phyloP scores from a whole-genome alignment of 1,140 invertebrate genomes.

The Diorhabda elongata region DNA sequence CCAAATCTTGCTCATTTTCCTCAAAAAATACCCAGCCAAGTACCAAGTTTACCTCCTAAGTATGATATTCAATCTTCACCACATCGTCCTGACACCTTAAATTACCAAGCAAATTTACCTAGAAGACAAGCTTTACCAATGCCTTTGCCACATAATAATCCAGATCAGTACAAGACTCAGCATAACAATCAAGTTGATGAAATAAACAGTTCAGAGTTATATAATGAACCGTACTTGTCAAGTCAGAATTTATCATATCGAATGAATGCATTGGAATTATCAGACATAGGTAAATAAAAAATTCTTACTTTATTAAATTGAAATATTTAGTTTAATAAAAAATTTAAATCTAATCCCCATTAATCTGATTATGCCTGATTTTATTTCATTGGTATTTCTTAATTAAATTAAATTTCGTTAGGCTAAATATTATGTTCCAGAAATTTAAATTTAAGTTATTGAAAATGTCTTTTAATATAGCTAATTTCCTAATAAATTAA shows the following conservation, averaged over 20 bases:
- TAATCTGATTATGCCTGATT: no score
- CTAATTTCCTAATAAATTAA: no score
- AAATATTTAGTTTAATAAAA: no score
- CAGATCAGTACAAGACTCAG: slow-evolving; percentile 27
- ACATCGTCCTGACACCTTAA: slow-evolving; percentile 24
- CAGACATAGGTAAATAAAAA: slow-evolving; percentile 35
- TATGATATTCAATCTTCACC: slow-evolving; percentile 26
- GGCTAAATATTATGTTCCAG: no score
- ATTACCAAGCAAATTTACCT: slow-evolving; percentile 36
- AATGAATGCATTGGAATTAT: slow-evolving; percentile 40
- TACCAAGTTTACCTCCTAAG: slow-evolving; percentile 14
- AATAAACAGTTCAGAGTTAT: slow-evolving; percentile 33
- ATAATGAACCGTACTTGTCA: slow-evolving; percentile 35
- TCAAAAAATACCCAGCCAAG: slow-evolving; percentile 22
- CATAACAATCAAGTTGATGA: slow-evolving; percentile 11
- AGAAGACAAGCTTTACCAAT: slow-evolving; percentile 40
- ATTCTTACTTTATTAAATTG: no score
- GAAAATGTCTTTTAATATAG: no score
- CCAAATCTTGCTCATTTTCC: slow-evolving; percentile 18
- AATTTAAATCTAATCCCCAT: no score
- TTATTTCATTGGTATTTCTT: no score
- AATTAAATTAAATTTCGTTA: no score
- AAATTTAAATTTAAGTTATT: no score
- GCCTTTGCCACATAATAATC: slow-evolving; percentile 33
- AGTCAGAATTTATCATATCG: slow-evolving; percentile 27